A percentile compares a stretch with the other conserved stretches of the same genome.
These are phyloP conservation scores for Bryconaethiops microstoma DNA, from an alignment of 2,797 vertebrate species.

Conservation along the genomic window DNA sequence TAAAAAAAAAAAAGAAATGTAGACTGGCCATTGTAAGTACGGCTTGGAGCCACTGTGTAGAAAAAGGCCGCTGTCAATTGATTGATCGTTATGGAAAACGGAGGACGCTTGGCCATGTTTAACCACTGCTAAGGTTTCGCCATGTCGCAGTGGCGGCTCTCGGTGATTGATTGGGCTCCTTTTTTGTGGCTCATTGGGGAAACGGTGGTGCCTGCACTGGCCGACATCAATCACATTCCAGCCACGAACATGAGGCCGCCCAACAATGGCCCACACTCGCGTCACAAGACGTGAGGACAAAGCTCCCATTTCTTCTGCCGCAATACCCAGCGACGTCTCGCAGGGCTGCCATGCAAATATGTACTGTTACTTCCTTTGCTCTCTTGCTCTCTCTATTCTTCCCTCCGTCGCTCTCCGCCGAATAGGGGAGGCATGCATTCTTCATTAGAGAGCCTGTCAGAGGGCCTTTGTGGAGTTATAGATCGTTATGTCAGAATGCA, in stretches of 20 bases:
- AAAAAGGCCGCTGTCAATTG: constrained; percentile 53
- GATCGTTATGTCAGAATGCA: constrained; percentile 72
- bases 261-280: constrained; percentile 41
- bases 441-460: constrained; percentile 74
- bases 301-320: constrained; percentile 53
- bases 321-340: constrained; percentile 47
- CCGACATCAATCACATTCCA: constrained; percentile 72
- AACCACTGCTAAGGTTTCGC: constrained; percentile 59
- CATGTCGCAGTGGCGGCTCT: constrained; percentile 45
- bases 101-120: constrained; percentile 65
- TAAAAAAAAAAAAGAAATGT: background rate
- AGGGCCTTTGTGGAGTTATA: constrained; percentile 65
- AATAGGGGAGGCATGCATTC: constrained; percentile 54
- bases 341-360: constrained; percentile 51
- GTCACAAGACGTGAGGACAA: constrained; percentile 47
- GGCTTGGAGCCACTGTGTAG: constrained; percentile 23
- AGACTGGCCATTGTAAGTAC: constrained; percentile 19
- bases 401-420: constrained; percentile 35
- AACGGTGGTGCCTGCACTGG: constrained; percentile 61
- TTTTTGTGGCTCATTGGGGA: constrained; percentile 63
- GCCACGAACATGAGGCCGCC: background rate
- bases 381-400: constrained; percentile 21
- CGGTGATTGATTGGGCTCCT: constrained; percentile 73
- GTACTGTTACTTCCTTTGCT: constrained; percentile 24
- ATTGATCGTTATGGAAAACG: constrained; percentile 69